Percentiles rank a stretch among this genome's conserved stretches.
Evolutionary conservation across 2,113 vertebrate species (phyloP).

Genomic region (Chaetodon auriga): DNA sequence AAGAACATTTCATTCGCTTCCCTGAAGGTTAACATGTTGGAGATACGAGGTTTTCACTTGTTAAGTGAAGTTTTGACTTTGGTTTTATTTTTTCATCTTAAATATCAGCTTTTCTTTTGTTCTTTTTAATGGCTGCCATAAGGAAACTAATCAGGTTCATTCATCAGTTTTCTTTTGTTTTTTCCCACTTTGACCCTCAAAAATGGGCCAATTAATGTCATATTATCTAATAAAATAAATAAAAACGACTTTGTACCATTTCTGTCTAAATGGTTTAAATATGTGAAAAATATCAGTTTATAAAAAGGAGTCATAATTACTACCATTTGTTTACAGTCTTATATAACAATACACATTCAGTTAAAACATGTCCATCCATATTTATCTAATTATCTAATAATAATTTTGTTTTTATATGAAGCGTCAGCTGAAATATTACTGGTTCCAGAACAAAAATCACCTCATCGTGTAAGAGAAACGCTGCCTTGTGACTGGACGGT

Average conservation of each 20-base stretch:
- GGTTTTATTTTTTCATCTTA: too few relatives aligned
- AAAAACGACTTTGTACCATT: background rate
- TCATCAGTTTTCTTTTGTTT: background rate
- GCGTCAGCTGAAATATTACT: background rate
- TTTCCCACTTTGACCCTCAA: background rate
- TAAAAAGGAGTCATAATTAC: background rate
- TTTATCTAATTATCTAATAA: conserved; percentile 7
- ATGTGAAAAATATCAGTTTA: background rate
- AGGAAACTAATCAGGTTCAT: background rate
- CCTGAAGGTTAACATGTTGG: too few relatives aligned
- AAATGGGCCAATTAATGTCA: background rate
- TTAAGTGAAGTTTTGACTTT: too few relatives aligned
- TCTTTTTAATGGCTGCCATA: background rate
- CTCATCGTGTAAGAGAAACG: background rate
- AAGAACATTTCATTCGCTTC: too few relatives aligned
- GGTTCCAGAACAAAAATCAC: background rate
- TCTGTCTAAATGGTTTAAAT: background rate
- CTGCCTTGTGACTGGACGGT: background rate
- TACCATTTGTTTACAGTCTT: background rate
- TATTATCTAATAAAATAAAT: background rate
- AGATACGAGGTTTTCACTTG: too few relatives aligned
- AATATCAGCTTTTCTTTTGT: background rate
- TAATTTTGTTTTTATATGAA: background rate
- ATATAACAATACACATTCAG: background rate
- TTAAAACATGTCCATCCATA: background rate